Percentiles rank a stretch among this genome's conserved stretches.
phyloP scores from a whole-genome alignment of 2,797 vertebrate species.

The Ctenopoma kingsleyae region DNA sequence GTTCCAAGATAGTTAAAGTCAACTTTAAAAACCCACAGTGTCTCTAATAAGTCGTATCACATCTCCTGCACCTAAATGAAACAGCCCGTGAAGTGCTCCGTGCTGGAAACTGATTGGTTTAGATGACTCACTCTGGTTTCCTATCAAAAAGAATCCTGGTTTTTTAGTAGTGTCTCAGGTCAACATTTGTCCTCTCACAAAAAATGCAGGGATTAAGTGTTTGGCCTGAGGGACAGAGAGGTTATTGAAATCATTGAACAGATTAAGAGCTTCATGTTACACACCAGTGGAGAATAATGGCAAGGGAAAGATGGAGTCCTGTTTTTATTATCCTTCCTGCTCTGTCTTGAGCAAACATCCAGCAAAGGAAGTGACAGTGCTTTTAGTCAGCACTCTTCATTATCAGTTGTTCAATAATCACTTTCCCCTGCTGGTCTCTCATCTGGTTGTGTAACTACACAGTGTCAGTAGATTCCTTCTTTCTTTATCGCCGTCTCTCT shows the following conservation, averaged over 20 bases:
- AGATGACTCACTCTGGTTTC: background rate
- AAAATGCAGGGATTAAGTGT: slow-evolving; percentile 1
- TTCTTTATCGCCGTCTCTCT: slow-evolving; percentile 2
- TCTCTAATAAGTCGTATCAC: no score
- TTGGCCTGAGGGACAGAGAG: slow-evolving; percentile 18
- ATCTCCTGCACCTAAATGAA: no score
- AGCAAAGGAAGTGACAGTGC: background rate
- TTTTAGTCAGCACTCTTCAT: slow-evolving; percentile 10
- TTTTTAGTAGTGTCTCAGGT: background rate
- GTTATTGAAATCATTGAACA: background rate
- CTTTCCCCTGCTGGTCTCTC: background rate
- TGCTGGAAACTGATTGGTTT: background rate
- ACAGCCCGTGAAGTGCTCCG: background rate
- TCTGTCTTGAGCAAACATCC: background rate
- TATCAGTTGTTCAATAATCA: slow-evolving; percentile 10
- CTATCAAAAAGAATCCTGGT: slow-evolving; percentile 2
- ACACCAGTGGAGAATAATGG: slow-evolving; percentile 15
- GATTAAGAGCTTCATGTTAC: slow-evolving; percentile 14
- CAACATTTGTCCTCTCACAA: slow-evolving; percentile 4
- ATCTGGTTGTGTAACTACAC: background rate
- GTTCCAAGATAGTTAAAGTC: no score
- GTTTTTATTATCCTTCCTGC: background rate
- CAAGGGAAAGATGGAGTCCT: background rate
- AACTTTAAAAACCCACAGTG: no score
- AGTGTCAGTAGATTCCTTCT: slow-evolving; percentile 1